phyloP scores from a whole-genome alignment of 1,140 invertebrate genomes.

The Babylonia areolata region DNA sequence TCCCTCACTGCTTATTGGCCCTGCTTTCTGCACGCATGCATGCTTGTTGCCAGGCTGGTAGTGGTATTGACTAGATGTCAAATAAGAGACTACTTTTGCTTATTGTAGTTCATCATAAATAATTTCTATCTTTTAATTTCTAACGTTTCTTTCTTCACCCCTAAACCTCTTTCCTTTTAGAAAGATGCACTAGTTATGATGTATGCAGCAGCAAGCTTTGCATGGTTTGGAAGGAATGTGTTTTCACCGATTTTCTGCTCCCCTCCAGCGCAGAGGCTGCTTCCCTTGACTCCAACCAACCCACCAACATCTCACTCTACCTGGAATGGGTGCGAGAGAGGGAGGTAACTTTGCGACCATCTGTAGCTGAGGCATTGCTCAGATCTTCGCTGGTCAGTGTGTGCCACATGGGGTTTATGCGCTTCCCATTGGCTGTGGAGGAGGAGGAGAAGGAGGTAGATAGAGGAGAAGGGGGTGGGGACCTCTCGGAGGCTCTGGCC shows the following conservation, averaged over 20 bases:
- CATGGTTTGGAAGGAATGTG: background rate
- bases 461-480: slow-evolving; percentile 8
- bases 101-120: too few species aligned
- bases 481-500: background rate
- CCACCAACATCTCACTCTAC: slow-evolving; percentile 43
- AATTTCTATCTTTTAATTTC: too few species aligned
- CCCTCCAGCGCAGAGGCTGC: background rate
- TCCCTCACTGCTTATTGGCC: too few species aligned
- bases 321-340: slow-evolving; percentile 73
- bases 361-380: slow-evolving; percentile 33
- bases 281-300: background rate
- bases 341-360: slow-evolving; percentile 69
- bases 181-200: too few species aligned
- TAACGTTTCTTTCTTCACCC: too few species aligned
- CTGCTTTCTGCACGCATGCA: too few species aligned
- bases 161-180: too few species aligned
- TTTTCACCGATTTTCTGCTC: background rate
- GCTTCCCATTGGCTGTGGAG: slow-evolving; percentile 28
- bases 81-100: too few species aligned
- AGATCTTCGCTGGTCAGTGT: slow-evolving; percentile 44
- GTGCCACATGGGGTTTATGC: slow-evolving; percentile 45
- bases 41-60: too few species aligned
- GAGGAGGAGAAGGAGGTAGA: slow-evolving; percentile 5
- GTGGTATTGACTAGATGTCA: too few species aligned
- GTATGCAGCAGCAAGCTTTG: background rate